Conservation (phyloP, 2,888 invertebrate genomes). For the Morpho helenor region DNA sequence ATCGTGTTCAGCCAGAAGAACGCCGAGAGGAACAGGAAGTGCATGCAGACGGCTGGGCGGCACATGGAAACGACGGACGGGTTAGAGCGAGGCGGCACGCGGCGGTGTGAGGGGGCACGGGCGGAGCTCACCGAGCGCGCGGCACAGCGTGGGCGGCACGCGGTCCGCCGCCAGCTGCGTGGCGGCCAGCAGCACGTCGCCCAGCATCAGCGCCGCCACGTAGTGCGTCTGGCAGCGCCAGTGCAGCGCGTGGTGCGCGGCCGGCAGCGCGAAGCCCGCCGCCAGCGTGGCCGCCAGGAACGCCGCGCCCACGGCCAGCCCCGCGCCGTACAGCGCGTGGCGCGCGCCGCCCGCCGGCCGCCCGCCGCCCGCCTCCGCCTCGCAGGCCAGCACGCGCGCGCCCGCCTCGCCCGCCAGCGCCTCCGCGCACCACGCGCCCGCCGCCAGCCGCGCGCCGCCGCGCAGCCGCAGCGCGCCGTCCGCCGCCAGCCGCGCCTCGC, state of each 20-base stretch:
- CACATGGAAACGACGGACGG: constrained; percentile 31
- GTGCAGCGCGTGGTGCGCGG: constrained; percentile 91
- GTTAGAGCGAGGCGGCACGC: constrained; percentile 86
- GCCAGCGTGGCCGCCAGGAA: constrained; percentile 90
- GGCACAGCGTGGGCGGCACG: constrained; percentile 81
- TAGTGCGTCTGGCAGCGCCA: constrained; percentile 94
- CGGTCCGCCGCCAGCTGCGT: constrained; percentile 84
- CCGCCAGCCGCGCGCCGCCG: constrained; percentile 48
- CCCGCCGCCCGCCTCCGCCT: constrained; percentile 45
- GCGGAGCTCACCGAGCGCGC: constrained; percentile 84
- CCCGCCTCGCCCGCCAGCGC: constrained; percentile 67
- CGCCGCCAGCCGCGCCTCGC: constrained; percentile 65
- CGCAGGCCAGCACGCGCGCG: constrained; percentile 41
- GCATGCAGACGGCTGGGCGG: constrained; percentile 86
- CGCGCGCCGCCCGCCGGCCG: constrained; percentile 42
- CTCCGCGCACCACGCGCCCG: constrained; percentile 72
- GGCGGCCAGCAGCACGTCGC: constrained; percentile 87
- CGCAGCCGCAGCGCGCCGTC: constrained; percentile 76
- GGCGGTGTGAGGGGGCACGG: constrained; percentile 79
- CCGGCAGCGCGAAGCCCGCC: constrained; percentile 88
- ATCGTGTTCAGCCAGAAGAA: constrained; percentile 97
- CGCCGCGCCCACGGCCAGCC: constrained; percentile 88
- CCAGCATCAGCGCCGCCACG: constrained; percentile 89
- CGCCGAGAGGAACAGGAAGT: constrained; percentile 92
- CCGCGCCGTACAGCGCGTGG: constrained; percentile 87